Evolutionary conservation across 2,797 vertebrate genomes (phyloP).

Genomic region (Bovichtus variegatus): DNA sequence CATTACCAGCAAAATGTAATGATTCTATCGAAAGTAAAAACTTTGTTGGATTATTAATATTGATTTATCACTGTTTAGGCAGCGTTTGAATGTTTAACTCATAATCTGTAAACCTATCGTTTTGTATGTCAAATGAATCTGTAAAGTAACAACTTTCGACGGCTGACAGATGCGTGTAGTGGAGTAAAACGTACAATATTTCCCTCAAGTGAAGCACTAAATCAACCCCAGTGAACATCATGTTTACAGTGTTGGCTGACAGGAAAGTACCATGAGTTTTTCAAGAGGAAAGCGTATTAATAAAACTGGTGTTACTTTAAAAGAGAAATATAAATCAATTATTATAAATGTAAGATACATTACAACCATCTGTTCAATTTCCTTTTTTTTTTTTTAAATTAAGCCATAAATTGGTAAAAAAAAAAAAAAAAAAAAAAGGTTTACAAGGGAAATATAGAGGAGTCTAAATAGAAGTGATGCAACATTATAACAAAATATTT

Average conservation of each 20-base stretch:
- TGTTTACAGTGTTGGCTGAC: not conserved
- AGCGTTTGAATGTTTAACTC: not conserved
- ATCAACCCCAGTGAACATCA: not conserved
- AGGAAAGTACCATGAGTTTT: not conserved
- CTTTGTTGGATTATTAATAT: not conserved
- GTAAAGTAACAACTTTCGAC: not conserved
- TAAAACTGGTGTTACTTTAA: too few species aligned
- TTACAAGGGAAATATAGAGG: too few species aligned
- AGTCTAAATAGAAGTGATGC: too few species aligned
- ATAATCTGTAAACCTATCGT: not conserved
- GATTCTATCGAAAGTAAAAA: not conserved
- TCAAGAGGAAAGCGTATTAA: too few species aligned
- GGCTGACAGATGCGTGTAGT: too few species aligned
- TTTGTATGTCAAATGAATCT: not conserved
- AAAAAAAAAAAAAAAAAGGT: too few species aligned
- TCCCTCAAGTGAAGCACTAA: not conserved
- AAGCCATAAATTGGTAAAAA: too few species aligned
- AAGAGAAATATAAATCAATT: too few species aligned
- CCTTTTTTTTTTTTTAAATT: too few species aligned
- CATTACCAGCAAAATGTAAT: not conserved
- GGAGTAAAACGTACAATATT: not conserved
- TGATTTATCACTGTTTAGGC: not conserved
- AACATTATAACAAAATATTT: too few species aligned
- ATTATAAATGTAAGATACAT: too few species aligned
- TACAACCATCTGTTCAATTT: too few species aligned